Base-by-base conservation (phyloP, 2,888 invertebrate species). In the Xanthia icteritia region DNA sequence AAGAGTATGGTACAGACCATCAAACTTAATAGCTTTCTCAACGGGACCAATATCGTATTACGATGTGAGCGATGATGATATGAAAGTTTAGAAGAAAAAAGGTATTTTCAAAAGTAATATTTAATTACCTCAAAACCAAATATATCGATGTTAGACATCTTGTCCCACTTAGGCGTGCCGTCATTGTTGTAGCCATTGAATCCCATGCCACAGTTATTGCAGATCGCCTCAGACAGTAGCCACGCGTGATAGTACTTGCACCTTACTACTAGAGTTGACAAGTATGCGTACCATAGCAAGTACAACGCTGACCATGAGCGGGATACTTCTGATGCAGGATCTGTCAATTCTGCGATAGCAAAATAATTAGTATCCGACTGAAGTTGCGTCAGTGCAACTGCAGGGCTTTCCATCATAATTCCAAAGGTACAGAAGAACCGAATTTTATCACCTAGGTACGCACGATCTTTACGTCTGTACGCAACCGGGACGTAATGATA, bases 211-310 rank as follows among this genome's bases (percentile, higher is more conserved):
- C 98, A 98, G 93, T 99, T 98, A 94, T 99, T 99, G 94, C 99
- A 99, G 87, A 99, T 98, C 1, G 99, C 99, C 94, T 99, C 99
- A 11, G 99, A 99, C 90, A 99, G 97, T 77, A 99, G 97, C 99
- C 99, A 99, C n/a, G 99, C 99, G 93, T 99, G 98, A 96, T 99
- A 99, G 97, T 99, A 99, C 97, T 99, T 99, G 95, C 98, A 98
- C 86, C 99, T 97, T 80, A 98, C 98, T 81, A 98, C 97, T 86
- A 98, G 97, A 72, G 99, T 99, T 66, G 98, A 97, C 85, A 99
- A 96, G 96, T 98, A 99, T 93, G 98, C 97, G 91, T 98, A 97
- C 95, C 97, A 97, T 31, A 97, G 89, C 45, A 97, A 91, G 87
- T 97, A 97, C 48, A 96, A 13, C 0, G 93, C 94, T 0, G 97